Conservation (phyloP, 1,140 invertebrate species). For the Drosophila arizonae region DNA sequence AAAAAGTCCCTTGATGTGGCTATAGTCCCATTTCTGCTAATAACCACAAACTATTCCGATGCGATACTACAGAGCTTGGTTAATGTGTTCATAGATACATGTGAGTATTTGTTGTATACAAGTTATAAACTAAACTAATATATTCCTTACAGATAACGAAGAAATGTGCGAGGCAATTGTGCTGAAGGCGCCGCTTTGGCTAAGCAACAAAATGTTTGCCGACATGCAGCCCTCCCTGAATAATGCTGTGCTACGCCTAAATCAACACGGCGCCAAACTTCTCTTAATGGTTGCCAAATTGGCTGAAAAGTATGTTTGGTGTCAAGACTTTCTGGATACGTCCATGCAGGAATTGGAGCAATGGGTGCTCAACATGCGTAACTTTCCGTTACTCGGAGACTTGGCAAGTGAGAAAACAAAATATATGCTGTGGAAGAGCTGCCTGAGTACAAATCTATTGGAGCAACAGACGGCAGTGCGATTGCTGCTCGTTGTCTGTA, state of each 20-base stretch:
- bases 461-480: slow-evolving; percentile 84
- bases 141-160: slow-evolving; percentile 54
- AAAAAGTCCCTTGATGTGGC: slow-evolving; percentile 67
- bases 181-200: slow-evolving; percentile 71
- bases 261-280: slow-evolving; percentile 66
- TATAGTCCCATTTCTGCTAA: slow-evolving; percentile 72
- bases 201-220: slow-evolving; percentile 71
- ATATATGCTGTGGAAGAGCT: slow-evolving; percentile 75
- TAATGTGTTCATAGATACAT: slow-evolving; percentile 75
- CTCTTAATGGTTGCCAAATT: slow-evolving; percentile 68
- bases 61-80: slow-evolving; percentile 73
- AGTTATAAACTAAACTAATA: not conserved
- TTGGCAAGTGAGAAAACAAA: slow-evolving; percentile 73
- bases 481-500: slow-evolving; percentile 76
- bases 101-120: slow-evolving; percentile 41
- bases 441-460: slow-evolving; percentile 66
- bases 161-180: slow-evolving; percentile 65
- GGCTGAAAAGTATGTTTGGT: slow-evolving; percentile 74
- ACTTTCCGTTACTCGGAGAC: slow-evolving; percentile 71
- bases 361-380: slow-evolving; percentile 68
- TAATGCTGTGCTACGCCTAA: slow-evolving; percentile 68
- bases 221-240: slow-evolving; percentile 80
- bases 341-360: slow-evolving; percentile 83
- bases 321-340: slow-evolving; percentile 84
- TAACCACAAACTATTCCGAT: slow-evolving; percentile 76